phyloP scores from a whole-genome alignment of 2,888 invertebrate genomes.

The Bellardia pandia region DNA sequence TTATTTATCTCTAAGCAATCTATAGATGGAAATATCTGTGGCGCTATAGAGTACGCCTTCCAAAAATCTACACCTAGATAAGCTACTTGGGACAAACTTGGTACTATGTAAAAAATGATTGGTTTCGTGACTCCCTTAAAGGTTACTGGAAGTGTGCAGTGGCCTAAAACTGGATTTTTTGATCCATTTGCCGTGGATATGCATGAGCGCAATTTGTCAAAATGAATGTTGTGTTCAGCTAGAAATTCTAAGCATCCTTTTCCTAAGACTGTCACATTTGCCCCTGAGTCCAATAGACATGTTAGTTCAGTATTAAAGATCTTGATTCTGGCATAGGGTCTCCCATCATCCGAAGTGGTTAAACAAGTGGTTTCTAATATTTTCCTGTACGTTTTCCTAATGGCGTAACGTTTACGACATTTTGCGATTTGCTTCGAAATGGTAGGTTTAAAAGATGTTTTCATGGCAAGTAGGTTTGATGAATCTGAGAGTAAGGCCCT shows the following conservation, averaged over 20 bases:
- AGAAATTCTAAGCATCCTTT: neutral
- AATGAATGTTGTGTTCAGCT: neutral
- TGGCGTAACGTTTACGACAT: too few species aligned
- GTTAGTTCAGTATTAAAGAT: neutral
- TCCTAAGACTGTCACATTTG: neutral
- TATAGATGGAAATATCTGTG: neutral
- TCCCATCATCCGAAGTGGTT: too few species aligned
- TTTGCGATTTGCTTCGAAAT: too few species aligned
- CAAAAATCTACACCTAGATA: neutral
- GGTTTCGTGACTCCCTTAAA: constrained; percentile 1
- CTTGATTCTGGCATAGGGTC: too few species aligned
- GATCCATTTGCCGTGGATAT: neutral
- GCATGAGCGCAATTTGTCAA: neutral
- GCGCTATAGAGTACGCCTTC: neutral
- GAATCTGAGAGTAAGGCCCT: neutral
- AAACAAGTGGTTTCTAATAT: too few species aligned
- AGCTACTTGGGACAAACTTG: neutral
- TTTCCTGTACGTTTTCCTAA: too few species aligned
- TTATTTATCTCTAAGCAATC: neutral
- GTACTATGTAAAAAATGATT: neutral
- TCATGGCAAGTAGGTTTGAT: too few species aligned
- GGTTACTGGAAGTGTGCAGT: neutral
- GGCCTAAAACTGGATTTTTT: neutral
- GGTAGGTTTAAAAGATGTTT: too few species aligned
- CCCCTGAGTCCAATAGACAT: constrained; percentile 1